phyloP scores from a whole-genome alignment of 2,113 vertebrate species.

The Sclerurus mexicanus region DNA sequence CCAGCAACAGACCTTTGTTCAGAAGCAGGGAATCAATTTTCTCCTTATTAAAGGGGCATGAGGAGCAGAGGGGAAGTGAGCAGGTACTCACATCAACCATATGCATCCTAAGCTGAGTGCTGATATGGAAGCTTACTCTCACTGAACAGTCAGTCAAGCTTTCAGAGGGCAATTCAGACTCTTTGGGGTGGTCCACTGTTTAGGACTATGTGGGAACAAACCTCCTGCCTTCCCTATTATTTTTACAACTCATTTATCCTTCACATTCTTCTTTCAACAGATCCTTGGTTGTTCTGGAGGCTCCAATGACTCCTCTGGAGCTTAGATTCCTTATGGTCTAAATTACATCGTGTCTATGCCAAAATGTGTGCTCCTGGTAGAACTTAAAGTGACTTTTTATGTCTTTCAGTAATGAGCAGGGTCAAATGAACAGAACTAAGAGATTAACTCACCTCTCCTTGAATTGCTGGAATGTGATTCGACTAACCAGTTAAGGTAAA shows the following conservation, averaged over 20 bases:
- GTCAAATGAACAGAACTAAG: neutral
- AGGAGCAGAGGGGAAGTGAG: neutral
- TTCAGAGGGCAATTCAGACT: neutral
- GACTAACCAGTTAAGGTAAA: neutral
- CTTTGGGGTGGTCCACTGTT: neutral
- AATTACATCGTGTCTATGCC: neutral
- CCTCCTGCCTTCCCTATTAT: neutral
- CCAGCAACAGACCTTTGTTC: neutral
- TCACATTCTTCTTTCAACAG: neutral
- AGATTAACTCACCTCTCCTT: neutral
- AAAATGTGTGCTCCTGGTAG: neutral
- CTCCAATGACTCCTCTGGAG: neutral
- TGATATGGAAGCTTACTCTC: neutral
- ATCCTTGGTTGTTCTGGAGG: neutral
- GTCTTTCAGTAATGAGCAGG: neutral
- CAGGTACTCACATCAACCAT: neutral
- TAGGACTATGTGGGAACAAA: neutral
- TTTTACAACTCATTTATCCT: neutral
- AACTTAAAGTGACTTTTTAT: neutral
- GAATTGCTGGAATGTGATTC: neutral
- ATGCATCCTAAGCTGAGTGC: neutral
- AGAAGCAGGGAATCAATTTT: constrained; percentile 11
- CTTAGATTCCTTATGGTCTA: neutral
- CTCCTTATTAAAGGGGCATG: neutral
- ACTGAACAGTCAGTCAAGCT: neutral